Conservation (phyloP, 2,113 vertebrate species). For the Rhynchomys soricoides region DNA sequence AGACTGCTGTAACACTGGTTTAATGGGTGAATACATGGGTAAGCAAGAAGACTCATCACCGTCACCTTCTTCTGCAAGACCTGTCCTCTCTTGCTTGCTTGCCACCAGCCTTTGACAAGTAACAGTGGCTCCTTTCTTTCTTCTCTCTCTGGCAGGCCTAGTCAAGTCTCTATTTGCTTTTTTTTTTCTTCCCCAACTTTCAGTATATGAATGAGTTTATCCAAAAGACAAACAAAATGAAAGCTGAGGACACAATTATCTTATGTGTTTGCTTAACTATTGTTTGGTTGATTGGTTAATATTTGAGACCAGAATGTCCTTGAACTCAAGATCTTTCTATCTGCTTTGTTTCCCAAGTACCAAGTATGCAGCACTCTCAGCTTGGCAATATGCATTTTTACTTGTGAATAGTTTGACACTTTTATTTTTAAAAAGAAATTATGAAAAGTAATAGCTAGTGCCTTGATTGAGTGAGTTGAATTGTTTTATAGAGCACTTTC, state of each 20-base stretch:
- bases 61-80: background rate
- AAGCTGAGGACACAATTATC: background rate
- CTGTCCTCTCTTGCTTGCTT: background rate
- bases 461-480: background rate
- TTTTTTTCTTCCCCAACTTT: background rate
- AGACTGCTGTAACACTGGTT: background rate
- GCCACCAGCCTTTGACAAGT: too few relatives aligned
- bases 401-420: background rate
- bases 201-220: background rate
- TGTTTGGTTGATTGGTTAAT: background rate
- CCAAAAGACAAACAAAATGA: background rate
- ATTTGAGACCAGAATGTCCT: background rate
- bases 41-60: rapidly evolving
- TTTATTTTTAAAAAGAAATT: conserved; percentile 8
- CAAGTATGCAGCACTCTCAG: background rate
- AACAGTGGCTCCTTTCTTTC: background rate
- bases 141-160: background rate
- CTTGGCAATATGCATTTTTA: background rate
- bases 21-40: rapidly evolving
- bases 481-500: background rate
- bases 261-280: background rate
- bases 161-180: background rate
- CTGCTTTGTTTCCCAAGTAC: background rate
- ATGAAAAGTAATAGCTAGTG: background rate
- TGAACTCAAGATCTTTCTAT: background rate